Evolutionary conservation across 1,140 invertebrate species (phyloP).

Genomic region (Drosophila santomea): DNA sequence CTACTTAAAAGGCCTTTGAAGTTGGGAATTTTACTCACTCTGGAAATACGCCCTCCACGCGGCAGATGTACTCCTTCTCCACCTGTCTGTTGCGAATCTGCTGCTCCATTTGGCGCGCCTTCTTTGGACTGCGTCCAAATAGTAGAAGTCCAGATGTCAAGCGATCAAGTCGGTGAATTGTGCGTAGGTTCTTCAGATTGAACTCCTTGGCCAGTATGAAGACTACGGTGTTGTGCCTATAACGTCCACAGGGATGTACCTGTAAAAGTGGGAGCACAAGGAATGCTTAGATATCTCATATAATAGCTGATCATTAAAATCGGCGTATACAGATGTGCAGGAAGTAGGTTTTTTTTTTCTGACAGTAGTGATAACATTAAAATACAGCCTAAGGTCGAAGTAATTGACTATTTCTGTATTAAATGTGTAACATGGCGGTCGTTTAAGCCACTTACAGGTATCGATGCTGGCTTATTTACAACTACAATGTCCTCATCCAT

Average conservation of each 20-base stretch:
- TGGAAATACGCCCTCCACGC: slow-evolving; percentile 98
- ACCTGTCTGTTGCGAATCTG: slow-evolving; percentile 96
- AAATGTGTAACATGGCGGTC: slow-evolving; percentile 87
- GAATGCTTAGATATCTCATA: background rate
- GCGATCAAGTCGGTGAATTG: slow-evolving; percentile 95
- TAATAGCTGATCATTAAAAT: no score
- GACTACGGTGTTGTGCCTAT: slow-evolving; percentile 97
- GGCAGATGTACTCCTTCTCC: slow-evolving; percentile 98
- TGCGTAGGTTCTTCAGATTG: slow-evolving; percentile 96
- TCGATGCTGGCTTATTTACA: slow-evolving; percentile 99
- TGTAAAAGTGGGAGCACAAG: slow-evolving; percentile 75
- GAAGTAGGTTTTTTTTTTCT: slow-evolving; percentile 8
- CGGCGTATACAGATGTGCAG: background rate
- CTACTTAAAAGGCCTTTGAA: no score
- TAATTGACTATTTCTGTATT: slow-evolving; percentile 1
- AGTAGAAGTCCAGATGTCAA: slow-evolving; percentile 97
- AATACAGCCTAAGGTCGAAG: slow-evolving; percentile 5
- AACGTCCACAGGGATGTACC: slow-evolving; percentile 98
- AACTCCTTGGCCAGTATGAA: slow-evolving; percentile 98
- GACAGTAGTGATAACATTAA: slow-evolving; percentile 10
- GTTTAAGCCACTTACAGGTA: slow-evolving; percentile 95
- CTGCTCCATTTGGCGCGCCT: slow-evolving; percentile 96
- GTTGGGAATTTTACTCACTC: slow-evolving; percentile 88
- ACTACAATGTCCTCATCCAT: slow-evolving; percentile 99
- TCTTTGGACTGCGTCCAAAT: slow-evolving; percentile 96